phyloP scores from a whole-genome alignment of 2,888 invertebrate genomes.

The Campopleginae sp. region DNA sequence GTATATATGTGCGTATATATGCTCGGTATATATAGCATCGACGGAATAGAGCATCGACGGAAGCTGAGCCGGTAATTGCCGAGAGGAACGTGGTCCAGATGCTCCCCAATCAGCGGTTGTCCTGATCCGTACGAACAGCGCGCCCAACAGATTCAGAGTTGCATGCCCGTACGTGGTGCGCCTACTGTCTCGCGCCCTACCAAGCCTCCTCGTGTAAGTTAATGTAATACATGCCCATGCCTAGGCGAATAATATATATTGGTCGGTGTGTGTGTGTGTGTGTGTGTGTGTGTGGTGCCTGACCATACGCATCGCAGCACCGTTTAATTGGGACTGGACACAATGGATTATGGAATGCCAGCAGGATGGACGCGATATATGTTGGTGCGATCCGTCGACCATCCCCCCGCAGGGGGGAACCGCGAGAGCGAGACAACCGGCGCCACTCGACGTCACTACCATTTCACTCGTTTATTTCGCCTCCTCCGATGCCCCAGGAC shows the following conservation, averaged over 20 bases:
- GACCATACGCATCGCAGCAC: constrained; percentile 83
- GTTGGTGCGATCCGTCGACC: constrained; percentile 14
- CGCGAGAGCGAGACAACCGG: constrained; percentile 30
- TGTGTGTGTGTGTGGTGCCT: constrained; percentile 77
- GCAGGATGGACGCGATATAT: constrained; percentile 66
- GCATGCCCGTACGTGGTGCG: constrained; percentile 56
- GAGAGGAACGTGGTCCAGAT: constrained; percentile 83
- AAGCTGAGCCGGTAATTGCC: constrained; percentile 82
- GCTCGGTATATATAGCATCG: neutral
- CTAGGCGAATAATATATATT: constrained; percentile 39
- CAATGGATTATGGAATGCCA: constrained; percentile 84
- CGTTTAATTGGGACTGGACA: constrained; percentile 84
- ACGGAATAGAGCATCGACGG: constrained; percentile 62
- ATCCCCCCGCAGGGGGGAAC: no score
- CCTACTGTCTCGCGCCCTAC: constrained; percentile 22
- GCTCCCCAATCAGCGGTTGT: constrained; percentile 83
- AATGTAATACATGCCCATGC: constrained; percentile 3
- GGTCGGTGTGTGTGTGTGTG: no score
- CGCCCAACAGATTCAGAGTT: constrained; percentile 59
- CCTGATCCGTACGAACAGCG: constrained; percentile 69
- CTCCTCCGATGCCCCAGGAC: constrained; percentile 46
- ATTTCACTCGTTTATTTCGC: constrained; percentile 81
- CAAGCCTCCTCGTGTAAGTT: neutral
- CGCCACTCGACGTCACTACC: constrained; percentile 82
- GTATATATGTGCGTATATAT: neutral